These are phyloP conservation scores for Lamellibrachia satsuma DNA, from an alignment of 2,888 invertebrate species.

Conservation along the genomic window DNA sequence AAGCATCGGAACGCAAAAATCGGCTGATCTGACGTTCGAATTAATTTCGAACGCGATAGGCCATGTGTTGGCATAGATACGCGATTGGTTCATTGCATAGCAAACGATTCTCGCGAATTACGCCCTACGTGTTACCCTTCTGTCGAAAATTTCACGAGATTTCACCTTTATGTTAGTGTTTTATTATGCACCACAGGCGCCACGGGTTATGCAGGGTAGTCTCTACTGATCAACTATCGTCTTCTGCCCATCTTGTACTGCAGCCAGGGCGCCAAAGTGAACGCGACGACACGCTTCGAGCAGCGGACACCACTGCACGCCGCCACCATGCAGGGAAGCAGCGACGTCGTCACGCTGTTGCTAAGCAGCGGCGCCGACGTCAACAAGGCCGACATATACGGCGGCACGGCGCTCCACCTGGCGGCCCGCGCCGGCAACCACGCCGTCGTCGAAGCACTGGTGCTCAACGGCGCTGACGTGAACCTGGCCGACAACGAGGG, in stretches of 20 bases:
- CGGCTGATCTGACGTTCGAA: too few relatives aligned
- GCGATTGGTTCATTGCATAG: too few relatives aligned
- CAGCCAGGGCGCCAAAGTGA: constrained; percentile 32
- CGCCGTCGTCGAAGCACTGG: constrained; percentile 47
- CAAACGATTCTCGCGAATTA: too few relatives aligned
- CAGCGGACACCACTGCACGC: constrained; percentile 56
- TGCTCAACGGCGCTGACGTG: constrained; percentile 47
- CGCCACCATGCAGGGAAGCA: constrained; percentile 50
- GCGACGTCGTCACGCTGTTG: constrained; percentile 45
- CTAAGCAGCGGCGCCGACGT: constrained; percentile 46
- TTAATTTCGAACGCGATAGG: too few relatives aligned
- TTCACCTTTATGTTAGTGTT: too few relatives aligned
- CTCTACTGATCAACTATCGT: constrained; percentile 36
- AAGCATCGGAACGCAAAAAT: too few relatives aligned
- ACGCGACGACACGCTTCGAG: constrained; percentile 43
- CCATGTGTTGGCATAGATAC: too few relatives aligned
- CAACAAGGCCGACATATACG: constrained; percentile 54
- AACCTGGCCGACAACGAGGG: constrained; percentile 54
- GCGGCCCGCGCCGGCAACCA: constrained; percentile 53
- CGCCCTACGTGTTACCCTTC: too few relatives aligned
- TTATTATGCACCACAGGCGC: too few relatives aligned
- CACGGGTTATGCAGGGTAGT: too few relatives aligned
- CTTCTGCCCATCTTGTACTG: constrained; percentile 42
- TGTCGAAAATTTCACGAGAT: too few relatives aligned
- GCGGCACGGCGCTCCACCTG: constrained; percentile 58